Conservation (phyloP, 2,888 invertebrate genomes). For the Nemotelus nigrinus region DNA sequence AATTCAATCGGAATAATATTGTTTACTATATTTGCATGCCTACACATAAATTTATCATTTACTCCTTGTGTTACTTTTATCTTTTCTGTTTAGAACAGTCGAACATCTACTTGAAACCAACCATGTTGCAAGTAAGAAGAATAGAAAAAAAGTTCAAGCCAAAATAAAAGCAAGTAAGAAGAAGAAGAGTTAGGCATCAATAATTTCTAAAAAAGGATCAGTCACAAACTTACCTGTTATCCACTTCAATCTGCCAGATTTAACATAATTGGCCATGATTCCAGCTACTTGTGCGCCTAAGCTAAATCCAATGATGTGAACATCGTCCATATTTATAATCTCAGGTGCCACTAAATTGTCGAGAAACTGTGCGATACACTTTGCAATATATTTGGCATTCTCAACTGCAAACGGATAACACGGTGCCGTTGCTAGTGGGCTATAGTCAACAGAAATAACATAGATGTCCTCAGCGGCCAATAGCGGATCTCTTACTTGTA, state of each 20-base stretch:
- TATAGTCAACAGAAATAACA: constrained; percentile 72
- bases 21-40: too few relatives aligned
- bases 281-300: constrained; percentile 73
- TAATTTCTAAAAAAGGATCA: too few relatives aligned
- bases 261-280: constrained; percentile 66
- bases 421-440: constrained; percentile 68
- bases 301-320: constrained; percentile 74
- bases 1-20: too few relatives aligned
- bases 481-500: constrained; percentile 71
- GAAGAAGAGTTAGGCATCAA: too few relatives aligned
- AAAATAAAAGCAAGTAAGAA: too few relatives aligned
- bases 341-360: constrained; percentile 65
- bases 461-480: constrained; percentile 69
- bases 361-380: constrained; percentile 70
- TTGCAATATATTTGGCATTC: constrained; percentile 70
- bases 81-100: too few relatives aligned
- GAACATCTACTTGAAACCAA: too few relatives aligned
- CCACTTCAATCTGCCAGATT: constrained; percentile 65
- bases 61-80: too few relatives aligned
- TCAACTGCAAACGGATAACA: constrained; percentile 71
- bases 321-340: constrained; percentile 63
- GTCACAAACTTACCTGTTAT: constrained; percentile 67
- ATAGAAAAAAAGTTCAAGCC: too few relatives aligned
- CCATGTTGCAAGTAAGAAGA: too few relatives aligned
- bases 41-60: too few relatives aligned